These are phyloP conservation scores for Diplazon laetatorius DNA, from an alignment of 2,888 invertebrate species.

Conservation along the genomic window DNA sequence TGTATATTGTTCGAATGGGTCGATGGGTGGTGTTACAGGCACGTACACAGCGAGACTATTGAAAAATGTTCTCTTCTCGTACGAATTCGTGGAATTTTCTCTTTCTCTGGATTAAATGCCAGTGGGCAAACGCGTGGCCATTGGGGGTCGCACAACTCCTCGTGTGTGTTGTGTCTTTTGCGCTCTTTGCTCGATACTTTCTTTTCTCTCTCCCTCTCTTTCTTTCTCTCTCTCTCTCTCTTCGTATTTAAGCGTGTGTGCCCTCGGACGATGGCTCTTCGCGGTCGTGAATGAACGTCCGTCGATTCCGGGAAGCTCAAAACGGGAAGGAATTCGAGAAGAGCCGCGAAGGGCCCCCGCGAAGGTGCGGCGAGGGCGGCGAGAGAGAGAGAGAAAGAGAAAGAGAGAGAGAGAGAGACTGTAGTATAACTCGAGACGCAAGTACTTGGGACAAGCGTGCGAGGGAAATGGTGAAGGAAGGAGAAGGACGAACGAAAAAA, in stretches of 20 bases:
- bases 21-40: slow-evolving; percentile 59
- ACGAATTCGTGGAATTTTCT: slow-evolving; percentile 62
- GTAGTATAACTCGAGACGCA: slow-evolving; percentile 29
- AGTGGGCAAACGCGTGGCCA: slow-evolving; percentile 64
- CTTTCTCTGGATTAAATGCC: slow-evolving; percentile 73
- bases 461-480: slow-evolving; percentile 56
- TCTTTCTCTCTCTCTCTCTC: slow-evolving; percentile 35
- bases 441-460: slow-evolving; percentile 47
- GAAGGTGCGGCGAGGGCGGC: slow-evolving; percentile 1
- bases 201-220: slow-evolving; percentile 30
- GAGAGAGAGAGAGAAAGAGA: slow-evolving; percentile 32
- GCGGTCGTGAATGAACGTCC: slow-evolving; percentile 68
- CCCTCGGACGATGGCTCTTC: slow-evolving; percentile 46
- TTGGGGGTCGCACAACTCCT: slow-evolving; percentile 54
- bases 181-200: slow-evolving; percentile 41
- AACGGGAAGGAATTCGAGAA: slow-evolving; percentile 76
- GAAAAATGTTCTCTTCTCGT: slow-evolving; percentile 58
- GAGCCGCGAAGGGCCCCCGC: slow-evolving; percentile 61
- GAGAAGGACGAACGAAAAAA: slow-evolving; percentile 41
- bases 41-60: slow-evolving; percentile 61
- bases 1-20: slow-evolving; percentile 58
- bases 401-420: slow-evolving; percentile 31
- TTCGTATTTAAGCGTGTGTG: slow-evolving; percentile 8
- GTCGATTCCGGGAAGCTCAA: slow-evolving; percentile 78
- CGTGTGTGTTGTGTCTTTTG: slow-evolving; percentile 55